Conservation (phyloP, 2,797 vertebrate genomes). For the Hoplostethus atlanticus region DNA sequence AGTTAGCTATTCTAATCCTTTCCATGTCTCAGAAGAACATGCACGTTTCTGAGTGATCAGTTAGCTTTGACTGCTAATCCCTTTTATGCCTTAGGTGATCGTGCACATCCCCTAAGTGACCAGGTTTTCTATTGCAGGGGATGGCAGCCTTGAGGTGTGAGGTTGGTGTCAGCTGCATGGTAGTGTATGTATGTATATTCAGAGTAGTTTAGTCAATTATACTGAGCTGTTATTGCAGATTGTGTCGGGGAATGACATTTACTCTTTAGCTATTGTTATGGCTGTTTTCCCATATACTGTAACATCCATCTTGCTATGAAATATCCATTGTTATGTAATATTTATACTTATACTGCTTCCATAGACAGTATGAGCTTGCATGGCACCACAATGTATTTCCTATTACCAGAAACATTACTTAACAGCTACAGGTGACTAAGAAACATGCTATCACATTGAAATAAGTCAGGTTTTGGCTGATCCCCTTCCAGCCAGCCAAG, state of each 20-base stretch:
- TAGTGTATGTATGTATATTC: not conserved
- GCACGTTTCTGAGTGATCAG: conserved; percentile 16
- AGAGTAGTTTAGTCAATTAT: not conserved
- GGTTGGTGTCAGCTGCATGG: conserved; percentile 5
- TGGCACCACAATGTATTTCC: not conserved
- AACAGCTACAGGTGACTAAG: not conserved
- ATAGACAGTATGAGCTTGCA: not conserved
- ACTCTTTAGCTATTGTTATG: not conserved
- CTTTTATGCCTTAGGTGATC: conserved; percentile 7
- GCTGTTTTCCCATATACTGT: not conserved
- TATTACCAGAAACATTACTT: conserved; percentile 4
- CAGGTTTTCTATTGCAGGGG: no score
- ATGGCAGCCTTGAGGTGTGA: not conserved
- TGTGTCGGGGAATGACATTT: not conserved
- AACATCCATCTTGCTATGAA: not conserved
- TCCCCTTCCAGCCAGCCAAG: conserved; percentile 1
- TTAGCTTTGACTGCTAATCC: conserved; percentile 16
- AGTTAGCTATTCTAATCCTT: conserved; percentile 37
- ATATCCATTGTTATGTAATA: not conserved
- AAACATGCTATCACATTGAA: not conserved
- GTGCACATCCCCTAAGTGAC: not conserved
- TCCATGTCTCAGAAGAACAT: conserved; percentile 30
- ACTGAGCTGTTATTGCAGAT: not conserved
- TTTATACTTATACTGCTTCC: not conserved
- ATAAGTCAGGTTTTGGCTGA: conserved; percentile 1